A percentile compares a stretch with the other conserved stretches of the same genome.
Conservation (phyloP, 2,797 vertebrate species). For the Poeciliopsis paucimaculata region DNA sequence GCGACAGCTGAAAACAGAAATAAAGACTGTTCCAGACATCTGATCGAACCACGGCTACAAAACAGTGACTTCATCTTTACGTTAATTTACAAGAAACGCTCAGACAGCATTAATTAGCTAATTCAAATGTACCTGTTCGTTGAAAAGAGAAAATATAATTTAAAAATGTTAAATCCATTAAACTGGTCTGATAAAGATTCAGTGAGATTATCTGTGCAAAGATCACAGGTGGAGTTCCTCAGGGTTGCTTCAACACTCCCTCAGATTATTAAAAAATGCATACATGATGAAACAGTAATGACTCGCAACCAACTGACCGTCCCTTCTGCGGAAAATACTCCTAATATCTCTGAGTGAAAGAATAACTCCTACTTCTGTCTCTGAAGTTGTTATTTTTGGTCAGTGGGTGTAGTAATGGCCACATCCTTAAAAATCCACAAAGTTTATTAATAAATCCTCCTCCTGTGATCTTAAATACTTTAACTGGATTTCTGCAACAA, state of each 20-base stretch:
- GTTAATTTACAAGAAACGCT: background rate
- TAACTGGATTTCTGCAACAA: background rate
- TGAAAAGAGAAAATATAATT: background rate
- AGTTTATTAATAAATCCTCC: background rate
- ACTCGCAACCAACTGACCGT: background rate
- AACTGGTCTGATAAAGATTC: background rate
- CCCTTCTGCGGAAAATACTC: background rate
- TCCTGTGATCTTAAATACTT: background rate
- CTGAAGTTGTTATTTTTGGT: background rate
- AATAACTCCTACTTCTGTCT: background rate
- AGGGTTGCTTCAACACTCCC: background rate
- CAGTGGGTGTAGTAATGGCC: background rate
- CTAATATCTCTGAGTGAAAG: background rate
- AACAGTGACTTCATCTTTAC: background rate
- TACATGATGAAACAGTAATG: background rate
- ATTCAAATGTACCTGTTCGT: background rate
- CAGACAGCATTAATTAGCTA: background rate
- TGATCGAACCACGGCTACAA: too few relatives aligned
- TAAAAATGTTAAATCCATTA: background rate
- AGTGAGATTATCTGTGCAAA: background rate
- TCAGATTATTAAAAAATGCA: background rate
- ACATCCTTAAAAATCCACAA: background rate
- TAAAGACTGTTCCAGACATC: background rate
- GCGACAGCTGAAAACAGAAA: slow-evolving; percentile 77
- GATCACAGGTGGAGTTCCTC: background rate